These are phyloP conservation scores for Phalanger gymnotis DNA, from an alignment of 2,797 vertebrate species.

Conservation along the genomic window DNA sequence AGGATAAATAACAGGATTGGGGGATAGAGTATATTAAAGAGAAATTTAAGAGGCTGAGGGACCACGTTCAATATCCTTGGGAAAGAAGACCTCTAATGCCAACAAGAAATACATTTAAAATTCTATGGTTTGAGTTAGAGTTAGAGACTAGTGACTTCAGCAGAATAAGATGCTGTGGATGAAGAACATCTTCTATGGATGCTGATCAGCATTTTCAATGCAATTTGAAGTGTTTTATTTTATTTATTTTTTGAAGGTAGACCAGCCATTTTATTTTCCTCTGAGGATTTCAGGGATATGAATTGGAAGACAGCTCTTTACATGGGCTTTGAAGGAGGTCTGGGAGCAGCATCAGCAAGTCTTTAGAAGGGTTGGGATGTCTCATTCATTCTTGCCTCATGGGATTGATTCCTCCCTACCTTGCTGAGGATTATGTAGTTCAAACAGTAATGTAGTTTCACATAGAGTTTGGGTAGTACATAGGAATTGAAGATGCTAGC, in stretches of 20 bases:
- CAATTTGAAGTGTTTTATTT: background rate
- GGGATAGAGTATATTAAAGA: background rate
- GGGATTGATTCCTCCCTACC: constrained; percentile 88
- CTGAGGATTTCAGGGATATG: background rate
- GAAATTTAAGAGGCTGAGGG: background rate
- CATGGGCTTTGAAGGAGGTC: constrained; percentile 88
- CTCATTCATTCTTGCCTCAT: constrained; percentile 90
- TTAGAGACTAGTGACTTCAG: no score
- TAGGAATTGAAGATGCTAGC: background rate
- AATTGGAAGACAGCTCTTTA: background rate
- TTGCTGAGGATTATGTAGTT: background rate
- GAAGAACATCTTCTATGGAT: background rate
- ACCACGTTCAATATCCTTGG: no score
- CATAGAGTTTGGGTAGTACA: background rate
- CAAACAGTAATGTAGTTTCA: background rate
- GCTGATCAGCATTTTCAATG: background rate
- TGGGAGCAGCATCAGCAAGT: constrained; percentile 87
- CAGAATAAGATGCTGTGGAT: no score
- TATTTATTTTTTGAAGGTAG: background rate
- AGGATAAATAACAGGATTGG: background rate
- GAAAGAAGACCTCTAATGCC: background rate
- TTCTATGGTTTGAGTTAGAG: background rate
- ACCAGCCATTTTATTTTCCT: background rate
- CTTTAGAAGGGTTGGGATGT: constrained; percentile 87
- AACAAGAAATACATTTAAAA: background rate